These are phyloP conservation scores for Amphiprion ocellaris DNA, from an alignment of 2,113 vertebrate genomes.

Conservation along the genomic window DNA sequence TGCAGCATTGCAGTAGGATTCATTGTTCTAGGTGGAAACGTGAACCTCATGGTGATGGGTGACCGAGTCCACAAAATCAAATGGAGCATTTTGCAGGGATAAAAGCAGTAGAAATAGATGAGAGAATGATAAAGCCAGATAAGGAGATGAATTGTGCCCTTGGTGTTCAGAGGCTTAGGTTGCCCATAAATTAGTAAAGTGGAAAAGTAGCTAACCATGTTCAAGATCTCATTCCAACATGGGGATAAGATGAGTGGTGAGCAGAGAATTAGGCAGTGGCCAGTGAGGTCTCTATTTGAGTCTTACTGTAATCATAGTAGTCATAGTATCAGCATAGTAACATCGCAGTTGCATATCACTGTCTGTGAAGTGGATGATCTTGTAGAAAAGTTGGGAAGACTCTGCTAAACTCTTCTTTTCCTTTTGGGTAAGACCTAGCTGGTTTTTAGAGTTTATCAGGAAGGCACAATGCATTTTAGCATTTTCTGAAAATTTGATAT, in stretches of 20 bases:
- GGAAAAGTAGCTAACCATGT: slow-evolving; percentile 85
- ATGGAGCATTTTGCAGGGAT: slow-evolving; percentile 43
- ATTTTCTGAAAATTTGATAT: neutral
- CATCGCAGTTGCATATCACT: neutral
- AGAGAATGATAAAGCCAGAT: slow-evolving; percentile 24
- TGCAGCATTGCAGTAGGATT: neutral
- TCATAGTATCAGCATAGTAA: neutral
- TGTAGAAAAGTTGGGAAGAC: neutral
- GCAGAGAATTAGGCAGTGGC: slow-evolving; percentile 46
- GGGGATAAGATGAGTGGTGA: slow-evolving; percentile 42
- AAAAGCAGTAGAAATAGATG: slow-evolving; percentile 71
- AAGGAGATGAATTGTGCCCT: slow-evolving; percentile 59
- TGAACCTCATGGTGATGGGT: slow-evolving; percentile 22
- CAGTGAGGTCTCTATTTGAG: slow-evolving; percentile 30
- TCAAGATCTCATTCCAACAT: slow-evolving; percentile 62
- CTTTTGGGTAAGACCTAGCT: neutral
- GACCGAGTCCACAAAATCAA: slow-evolving; percentile 17
- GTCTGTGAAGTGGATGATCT: neutral
- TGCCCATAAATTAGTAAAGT: slow-evolving; percentile 88
- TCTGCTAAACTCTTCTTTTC: neutral
- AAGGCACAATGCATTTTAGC: neutral
- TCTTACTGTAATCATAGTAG: slow-evolving; percentile 10
- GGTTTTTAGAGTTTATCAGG: no score
- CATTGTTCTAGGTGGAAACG: slow-evolving; percentile 35
- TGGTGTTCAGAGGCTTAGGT: slow-evolving; percentile 78